A percentile compares a stretch with the other conserved stretches of the same genome.
Evolutionary conservation across 2,113 vertebrate genomes (phyloP).

Genomic region (Phainopepla nitens): DNA sequence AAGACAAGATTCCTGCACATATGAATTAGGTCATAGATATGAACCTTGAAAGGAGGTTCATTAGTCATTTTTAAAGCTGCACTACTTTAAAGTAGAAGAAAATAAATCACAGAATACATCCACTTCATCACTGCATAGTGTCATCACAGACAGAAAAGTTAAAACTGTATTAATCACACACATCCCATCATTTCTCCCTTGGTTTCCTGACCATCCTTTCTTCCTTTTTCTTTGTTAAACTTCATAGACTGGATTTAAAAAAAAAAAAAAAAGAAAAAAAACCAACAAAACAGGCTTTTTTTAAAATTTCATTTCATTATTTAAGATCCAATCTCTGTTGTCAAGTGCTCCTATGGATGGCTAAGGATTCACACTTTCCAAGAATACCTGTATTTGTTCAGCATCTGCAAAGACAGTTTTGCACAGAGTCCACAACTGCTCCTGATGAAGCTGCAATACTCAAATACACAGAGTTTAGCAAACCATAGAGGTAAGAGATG

Average conservation of each 20-base stretch:
- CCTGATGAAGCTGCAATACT: neutral
- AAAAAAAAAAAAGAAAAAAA: neutral
- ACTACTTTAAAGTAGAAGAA: constrained; percentile 19
- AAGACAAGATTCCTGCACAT: constrained; percentile 44
- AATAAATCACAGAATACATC: constrained; percentile 18
- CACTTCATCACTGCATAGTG: neutral
- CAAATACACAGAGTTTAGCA: neutral
- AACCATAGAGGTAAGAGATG: neutral
- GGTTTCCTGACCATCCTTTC: neutral
- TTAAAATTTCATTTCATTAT: neutral
- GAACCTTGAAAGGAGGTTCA: constrained; percentile 41
- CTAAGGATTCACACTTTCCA: neutral
- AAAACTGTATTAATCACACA: neutral
- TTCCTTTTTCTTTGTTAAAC: neutral
- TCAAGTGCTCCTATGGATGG: neutral
- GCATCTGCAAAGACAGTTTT: neutral
- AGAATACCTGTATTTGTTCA: neutral
- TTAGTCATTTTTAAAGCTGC: constrained; percentile 54
- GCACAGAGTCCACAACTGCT: neutral
- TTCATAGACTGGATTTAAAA: neutral
- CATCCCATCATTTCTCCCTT: neutral
- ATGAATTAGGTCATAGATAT: constrained; percentile 40
- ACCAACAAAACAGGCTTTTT: neutral
- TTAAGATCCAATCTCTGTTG: neutral
- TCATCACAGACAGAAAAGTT: neutral